Conservation (phyloP, 2,113 vertebrate species). For the Muntiacus muntjak region DNA sequence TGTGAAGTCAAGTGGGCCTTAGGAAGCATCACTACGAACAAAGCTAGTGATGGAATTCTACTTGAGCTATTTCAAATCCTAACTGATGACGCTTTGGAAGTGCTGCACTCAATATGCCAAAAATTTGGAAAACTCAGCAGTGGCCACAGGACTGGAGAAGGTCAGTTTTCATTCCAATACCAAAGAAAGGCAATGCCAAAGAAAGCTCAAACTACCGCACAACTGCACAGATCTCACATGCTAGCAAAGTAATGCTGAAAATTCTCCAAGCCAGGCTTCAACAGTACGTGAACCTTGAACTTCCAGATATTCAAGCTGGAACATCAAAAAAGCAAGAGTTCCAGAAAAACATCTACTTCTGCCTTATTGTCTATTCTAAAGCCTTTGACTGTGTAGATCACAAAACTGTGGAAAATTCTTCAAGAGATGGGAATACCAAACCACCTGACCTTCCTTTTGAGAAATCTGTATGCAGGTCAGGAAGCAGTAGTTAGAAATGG, state of each 20-base stretch:
- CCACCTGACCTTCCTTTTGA: not conserved
- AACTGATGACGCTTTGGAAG: not conserved
- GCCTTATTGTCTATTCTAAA: not conserved
- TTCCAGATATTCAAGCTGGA: not conserved
- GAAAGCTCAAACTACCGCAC: not conserved
- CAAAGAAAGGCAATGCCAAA: not conserved
- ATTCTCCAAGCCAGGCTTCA: not conserved
- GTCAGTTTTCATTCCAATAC: not conserved
- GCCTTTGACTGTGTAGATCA: not conserved
- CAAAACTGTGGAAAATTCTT: not conserved
- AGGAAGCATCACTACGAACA: not conserved
- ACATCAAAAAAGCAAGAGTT: not conserved
- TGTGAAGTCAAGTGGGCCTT: not conserved
- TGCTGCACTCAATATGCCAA: not conserved
- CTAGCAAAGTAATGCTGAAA: not conserved
- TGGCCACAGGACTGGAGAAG: not conserved
- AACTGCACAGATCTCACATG: accelerated
- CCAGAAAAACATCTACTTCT: not conserved
- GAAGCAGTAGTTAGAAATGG: not conserved
- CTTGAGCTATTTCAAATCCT: not conserved
- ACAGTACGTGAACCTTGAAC: not conserved
- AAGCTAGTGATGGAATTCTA: not conserved
- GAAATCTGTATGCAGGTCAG: not conserved
- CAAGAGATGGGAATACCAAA: not conserved
- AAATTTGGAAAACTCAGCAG: not conserved